phyloP scores from a whole-genome alignment of 2,113 vertebrate genomes.

The Paradoxurus hermaphroditus region DNA sequence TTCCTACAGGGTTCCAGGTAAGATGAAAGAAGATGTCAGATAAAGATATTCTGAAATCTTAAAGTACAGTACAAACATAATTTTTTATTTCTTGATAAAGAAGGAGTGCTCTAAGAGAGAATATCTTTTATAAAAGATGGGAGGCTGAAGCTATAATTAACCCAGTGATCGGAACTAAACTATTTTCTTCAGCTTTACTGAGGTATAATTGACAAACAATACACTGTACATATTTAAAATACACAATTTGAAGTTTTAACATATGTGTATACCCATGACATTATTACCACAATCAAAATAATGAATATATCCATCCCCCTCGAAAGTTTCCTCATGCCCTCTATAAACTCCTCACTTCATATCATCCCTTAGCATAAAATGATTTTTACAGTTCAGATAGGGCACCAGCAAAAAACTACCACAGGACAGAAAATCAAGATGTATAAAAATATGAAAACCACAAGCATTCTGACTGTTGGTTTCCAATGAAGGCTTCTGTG shows the following conservation, averaged over 20 bases:
- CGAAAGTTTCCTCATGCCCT: neutral
- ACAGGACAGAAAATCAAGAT: neutral
- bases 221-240: neutral
- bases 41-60: neutral
- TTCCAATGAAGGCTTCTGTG: neutral
- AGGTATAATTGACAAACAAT: neutral
- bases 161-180: neutral
- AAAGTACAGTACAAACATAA: neutral
- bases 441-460: neutral
- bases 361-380: neutral
- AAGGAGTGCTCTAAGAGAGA: neutral
- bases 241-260: neutral
- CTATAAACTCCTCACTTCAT: neutral
- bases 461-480: neutral
- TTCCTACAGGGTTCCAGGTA: neutral
- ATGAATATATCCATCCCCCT: neutral
- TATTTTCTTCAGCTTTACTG: neutral
- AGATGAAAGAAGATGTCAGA: neutral
- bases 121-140: neutral
- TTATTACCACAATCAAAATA: neutral
- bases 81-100: neutral
- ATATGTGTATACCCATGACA: neutral
- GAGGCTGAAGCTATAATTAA: neutral
- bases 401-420: neutral
- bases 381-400: constrained; percentile 10